Percentiles rank a stretch among this genome's conserved stretches.
These are phyloP conservation scores for Cottoperca gobio DNA, from an alignment of 2,797 vertebrate genomes.

Conservation along the genomic window DNA sequence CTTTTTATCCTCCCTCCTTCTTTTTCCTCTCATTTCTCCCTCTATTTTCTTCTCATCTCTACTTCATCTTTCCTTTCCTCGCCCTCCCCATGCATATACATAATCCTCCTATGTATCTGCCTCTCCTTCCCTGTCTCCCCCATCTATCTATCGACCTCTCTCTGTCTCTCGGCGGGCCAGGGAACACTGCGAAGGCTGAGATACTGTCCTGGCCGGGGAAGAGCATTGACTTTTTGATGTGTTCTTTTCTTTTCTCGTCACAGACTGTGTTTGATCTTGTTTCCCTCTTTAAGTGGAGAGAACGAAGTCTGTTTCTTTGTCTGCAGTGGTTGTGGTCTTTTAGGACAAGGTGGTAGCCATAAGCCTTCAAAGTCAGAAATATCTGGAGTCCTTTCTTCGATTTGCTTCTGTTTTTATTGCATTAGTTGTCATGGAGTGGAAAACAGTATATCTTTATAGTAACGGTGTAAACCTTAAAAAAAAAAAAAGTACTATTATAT, in stretches of 20 bases:
- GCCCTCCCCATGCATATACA: slow-evolving; percentile 9
- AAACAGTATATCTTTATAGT: slow-evolving; percentile 87
- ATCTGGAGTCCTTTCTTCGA: slow-evolving; percentile 75
- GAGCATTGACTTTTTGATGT: slow-evolving; percentile 79
- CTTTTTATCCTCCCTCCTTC: neutral
- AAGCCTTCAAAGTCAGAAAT: slow-evolving; percentile 84
- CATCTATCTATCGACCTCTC: slow-evolving; percentile 48
- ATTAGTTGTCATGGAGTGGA: slow-evolving; percentile 89
- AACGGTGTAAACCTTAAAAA: slow-evolving; percentile 84
- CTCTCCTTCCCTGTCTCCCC: slow-evolving; percentile 14
- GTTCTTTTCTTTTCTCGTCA: slow-evolving; percentile 79
- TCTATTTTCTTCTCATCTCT: slow-evolving; percentile 32
- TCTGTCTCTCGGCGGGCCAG: slow-evolving; percentile 61
- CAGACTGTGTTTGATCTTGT: slow-evolving; percentile 84
- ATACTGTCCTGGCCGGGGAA: slow-evolving; percentile 62
- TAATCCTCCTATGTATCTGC: slow-evolving; percentile 1
- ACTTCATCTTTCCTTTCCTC: neutral
- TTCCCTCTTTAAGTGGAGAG: slow-evolving; percentile 74
- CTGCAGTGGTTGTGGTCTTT: slow-evolving; percentile 85
- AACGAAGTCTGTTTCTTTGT: slow-evolving; percentile 80
- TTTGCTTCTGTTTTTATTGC: slow-evolving; percentile 83
- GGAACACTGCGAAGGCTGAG: slow-evolving; percentile 71
- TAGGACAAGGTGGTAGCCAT: slow-evolving; percentile 86
- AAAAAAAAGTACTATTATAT: slow-evolving; percentile 81
- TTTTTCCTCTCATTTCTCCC: slow-evolving; percentile 39